Conservation (phyloP, 2,888 invertebrate species). For the Hirtodrosophila trivittata region DNA sequence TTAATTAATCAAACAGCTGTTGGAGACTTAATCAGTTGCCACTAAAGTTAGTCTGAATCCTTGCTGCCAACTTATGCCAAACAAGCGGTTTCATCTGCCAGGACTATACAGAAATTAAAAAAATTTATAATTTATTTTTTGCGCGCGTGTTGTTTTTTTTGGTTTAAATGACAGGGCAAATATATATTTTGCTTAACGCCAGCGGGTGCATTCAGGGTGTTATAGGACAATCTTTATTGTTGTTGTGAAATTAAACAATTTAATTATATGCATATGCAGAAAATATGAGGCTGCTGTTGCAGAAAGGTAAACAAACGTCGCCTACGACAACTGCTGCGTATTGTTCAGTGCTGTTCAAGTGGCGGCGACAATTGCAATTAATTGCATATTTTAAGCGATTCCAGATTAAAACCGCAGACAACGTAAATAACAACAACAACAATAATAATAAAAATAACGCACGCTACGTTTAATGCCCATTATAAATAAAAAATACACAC, state of each 20-base stretch:
- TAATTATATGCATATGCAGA: constrained; percentile 63
- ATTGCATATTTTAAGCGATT: constrained; percentile 67
- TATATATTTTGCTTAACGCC: constrained; percentile 42
- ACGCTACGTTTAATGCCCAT: constrained; percentile 10
- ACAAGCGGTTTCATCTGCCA: too few relatives aligned
- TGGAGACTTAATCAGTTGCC: too few relatives aligned
- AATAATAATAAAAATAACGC: neutral
- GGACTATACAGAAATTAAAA: too few relatives aligned
- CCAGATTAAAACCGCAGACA: constrained; percentile 60
- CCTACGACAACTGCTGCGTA: constrained; percentile 31
- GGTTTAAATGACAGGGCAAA: constrained; percentile 34
- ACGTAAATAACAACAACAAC: constrained; percentile 47
- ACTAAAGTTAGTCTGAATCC: too few relatives aligned
- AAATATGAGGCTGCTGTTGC: constrained; percentile 42
- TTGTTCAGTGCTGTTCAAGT: constrained; percentile 24
- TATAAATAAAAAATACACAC: neutral
- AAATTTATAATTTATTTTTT: too few relatives aligned
- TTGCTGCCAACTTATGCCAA: too few relatives aligned
- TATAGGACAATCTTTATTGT: constrained; percentile 19
- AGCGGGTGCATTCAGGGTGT: constrained; percentile 31
- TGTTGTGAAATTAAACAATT: constrained; percentile 56
- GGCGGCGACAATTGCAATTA: constrained; percentile 68
- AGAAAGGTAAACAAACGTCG: constrained; percentile 56
- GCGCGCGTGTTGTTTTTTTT: neutral
- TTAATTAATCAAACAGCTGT: too few relatives aligned